Evolutionary conservation across 2,888 invertebrate species (phyloP), one percentile per base, ranked within the genome.

Genomic region (Masnerella sp.): DNA sequence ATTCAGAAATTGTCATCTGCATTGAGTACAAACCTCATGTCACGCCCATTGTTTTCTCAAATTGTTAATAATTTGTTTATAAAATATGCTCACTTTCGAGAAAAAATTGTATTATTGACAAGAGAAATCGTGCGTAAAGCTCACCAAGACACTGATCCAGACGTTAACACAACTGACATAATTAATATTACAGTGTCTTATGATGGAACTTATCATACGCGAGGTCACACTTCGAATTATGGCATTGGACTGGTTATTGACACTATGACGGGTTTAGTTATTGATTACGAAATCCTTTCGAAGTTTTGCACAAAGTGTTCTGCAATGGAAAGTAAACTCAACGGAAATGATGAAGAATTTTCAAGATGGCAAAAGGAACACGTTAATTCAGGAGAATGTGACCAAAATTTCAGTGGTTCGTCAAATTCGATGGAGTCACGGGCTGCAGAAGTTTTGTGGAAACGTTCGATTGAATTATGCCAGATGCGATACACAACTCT

Each of bases 391-490:
- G 54, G 36, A 8, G 18, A 36, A n/a, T 54, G 45, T 8, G 45
- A 64, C 5, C 17, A 64, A 36, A 52, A 45, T 28, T 45, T 52
- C 11, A 28, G 40, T 30, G 51, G 51, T 9, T 62, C 42, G 12
- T 64, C 52, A 5, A 36, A 36, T 15, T 22, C 52, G 0, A 64
- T 43, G 52, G 62, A 62, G 12, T 32, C 22, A 0, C 49, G n/a
- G 0, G 42, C 51, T 0, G 62, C 51, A n/a, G 51, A 51, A 42
- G 15, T 61, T 15, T 49, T 62, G 11, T 62, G 62, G 20, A 62
- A 51, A 30, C 17, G 40, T 4, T 61, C 49, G 1, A 11, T 40
- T 3, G 11, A 51, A 51, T 17, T 12, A 14, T 45, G 45, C 9
- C 22, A 54, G 8, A 54, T 64, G 54, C 43, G 54, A n/a, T 61